Evolutionary conservation across 2,113 vertebrate species (phyloP).

Genomic region (Misgurnus anguillicaudatus): DNA sequence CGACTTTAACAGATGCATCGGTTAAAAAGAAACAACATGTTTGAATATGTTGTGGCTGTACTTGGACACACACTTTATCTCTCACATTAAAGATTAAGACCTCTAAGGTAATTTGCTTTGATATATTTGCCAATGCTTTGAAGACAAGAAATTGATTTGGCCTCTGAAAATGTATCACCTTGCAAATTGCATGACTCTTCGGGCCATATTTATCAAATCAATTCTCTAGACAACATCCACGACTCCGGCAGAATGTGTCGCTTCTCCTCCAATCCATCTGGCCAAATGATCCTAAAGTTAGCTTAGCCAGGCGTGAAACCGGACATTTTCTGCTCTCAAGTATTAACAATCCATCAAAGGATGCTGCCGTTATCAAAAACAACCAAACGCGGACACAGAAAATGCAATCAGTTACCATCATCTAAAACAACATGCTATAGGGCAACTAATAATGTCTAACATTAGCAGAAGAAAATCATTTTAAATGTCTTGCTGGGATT

Average conservation of each 20-base stretch:
- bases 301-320: slow-evolving; percentile 37
- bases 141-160: slow-evolving; percentile 50
- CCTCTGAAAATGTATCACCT: slow-evolving; percentile 46
- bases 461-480: slow-evolving; percentile 49
- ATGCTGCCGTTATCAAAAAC: slow-evolving; percentile 46
- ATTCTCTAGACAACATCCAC: slow-evolving; percentile 56
- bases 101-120: slow-evolving; percentile 49
- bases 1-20: neutral
- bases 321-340: slow-evolving; percentile 40
- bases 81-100: slow-evolving; percentile 42
- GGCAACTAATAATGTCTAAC: slow-evolving; percentile 26
- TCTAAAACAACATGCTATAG: slow-evolving; percentile 48
- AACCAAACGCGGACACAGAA: slow-evolving; percentile 47
- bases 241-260: slow-evolving; percentile 47
- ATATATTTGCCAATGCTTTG: slow-evolving; percentile 55
- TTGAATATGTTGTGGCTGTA: neutral
- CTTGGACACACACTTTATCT: slow-evolving; percentile 31
- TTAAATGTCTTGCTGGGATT: slow-evolving; percentile 43
- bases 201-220: slow-evolving; percentile 59
- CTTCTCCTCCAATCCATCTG: slow-evolving; percentile 45
- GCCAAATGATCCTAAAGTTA: slow-evolving; percentile 48
- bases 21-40: neutral
- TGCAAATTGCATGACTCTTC: slow-evolving; percentile 50
- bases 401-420: slow-evolving; percentile 43
- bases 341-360: slow-evolving; percentile 50